A percentile compares a stretch with the other conserved stretches of the same genome.
Evolutionary conservation across 2,888 invertebrate species (phyloP).

Genomic region (Plebejus melissa): DNA sequence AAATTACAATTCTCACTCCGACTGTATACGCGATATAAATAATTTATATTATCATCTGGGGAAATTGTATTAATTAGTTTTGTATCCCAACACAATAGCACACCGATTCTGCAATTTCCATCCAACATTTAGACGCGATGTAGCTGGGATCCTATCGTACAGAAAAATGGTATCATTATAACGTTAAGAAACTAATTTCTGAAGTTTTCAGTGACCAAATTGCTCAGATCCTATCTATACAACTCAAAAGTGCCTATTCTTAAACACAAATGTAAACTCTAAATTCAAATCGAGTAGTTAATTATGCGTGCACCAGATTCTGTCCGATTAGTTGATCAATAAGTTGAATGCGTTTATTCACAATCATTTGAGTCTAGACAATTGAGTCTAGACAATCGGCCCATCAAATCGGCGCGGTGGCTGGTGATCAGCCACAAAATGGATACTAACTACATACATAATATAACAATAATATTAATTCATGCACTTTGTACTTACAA

Average conservation of each 20-base stretch:
- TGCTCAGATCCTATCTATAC: too few relatives aligned
- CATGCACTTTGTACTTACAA: too few relatives aligned
- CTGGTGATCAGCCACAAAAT: neutral
- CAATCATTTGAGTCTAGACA: neutral
- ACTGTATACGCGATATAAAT: neutral
- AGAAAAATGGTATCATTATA: too few relatives aligned
- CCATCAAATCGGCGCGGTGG: neutral
- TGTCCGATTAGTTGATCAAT: neutral
- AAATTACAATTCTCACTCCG: constrained; percentile 19
- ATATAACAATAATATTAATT: too few relatives aligned
- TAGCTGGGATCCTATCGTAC: too few relatives aligned
- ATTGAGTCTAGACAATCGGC: neutral
- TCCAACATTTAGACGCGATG: neutral
- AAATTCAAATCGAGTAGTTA: neutral
- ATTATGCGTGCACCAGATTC: neutral
- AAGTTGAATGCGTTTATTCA: neutral
- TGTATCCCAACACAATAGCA: constrained; percentile 2
- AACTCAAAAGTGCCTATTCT: too few relatives aligned
- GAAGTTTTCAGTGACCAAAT: too few relatives aligned
- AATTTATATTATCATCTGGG: constrained; percentile 7
- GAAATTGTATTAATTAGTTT: constrained; percentile 23
- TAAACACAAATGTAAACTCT: neutral
- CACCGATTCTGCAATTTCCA: neutral
- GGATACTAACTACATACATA: neutral
- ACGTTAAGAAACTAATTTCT: too few relatives aligned